Evolutionary conservation across 2,113 vertebrate species (phyloP), one percentile per base, ranked within the genome.

Genomic region (Bettongia penicillata): DNA sequence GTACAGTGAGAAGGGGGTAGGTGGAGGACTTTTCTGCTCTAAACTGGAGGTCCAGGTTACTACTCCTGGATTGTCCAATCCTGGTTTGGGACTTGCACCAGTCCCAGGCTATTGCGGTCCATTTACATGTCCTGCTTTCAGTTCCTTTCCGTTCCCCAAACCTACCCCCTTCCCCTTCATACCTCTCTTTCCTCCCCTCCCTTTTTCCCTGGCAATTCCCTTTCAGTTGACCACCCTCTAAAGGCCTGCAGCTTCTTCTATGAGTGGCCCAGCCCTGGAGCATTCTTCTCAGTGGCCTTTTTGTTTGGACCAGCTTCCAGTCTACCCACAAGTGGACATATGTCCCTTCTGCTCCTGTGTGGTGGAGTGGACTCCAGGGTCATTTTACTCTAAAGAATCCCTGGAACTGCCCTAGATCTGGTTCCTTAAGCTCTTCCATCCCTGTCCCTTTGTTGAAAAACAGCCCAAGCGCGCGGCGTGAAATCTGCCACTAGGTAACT

Each of bases 401-500:
- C 61, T 94, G 92, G 92, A 98, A 95, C 96, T 98, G 95, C 68
- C 93, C 97, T 91, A 97, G 96, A 95, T 97, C 95, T 95, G 90
- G 94, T 95, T 77, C 61, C 93, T 84, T 84, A 84, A 84, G 48
- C 25, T 51, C 90, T 51, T 51, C 77, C 43, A 90, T 52, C 91
- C 95, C 89, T 93, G 94, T 52, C 95, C 95, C 97, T 95, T 96
- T 96, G 96, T 22, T 97, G 89, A 95, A 96, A 90, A 95, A 95
- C 95, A 96, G 93, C 92, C 95, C 94, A 96, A 28, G 91, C 96
- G 96, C 96, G 97, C 97, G 97, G 97, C 98, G 68, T 97, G 91
- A 97, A 97, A 97, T 93, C 97, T 98, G 98, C 97, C 96, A 92
- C 61, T 96, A 98, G 97, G 97, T 98, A 97, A 97, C 94, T 95